Evolutionary conservation across 1,140 invertebrate species (phyloP).

Genomic region (Cotesia typhae): DNA sequence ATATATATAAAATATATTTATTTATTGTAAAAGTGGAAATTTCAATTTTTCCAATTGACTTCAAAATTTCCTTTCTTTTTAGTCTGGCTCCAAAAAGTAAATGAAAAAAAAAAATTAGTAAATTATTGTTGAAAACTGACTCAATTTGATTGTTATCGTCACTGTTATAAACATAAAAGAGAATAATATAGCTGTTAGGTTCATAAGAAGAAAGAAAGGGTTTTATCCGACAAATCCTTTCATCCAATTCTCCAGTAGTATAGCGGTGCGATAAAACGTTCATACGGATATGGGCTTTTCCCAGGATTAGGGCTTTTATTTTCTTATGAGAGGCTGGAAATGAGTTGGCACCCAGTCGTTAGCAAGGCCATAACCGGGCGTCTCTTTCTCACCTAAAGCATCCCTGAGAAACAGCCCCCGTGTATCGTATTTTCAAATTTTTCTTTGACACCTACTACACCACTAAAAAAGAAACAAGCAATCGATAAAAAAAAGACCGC

Average conservation of each 20-base stretch:
- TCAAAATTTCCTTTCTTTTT: too few relatives aligned
- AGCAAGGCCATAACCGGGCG: neutral
- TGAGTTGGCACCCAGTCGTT: constrained; percentile 36
- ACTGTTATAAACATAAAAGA: neutral
- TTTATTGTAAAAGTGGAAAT: too few relatives aligned
- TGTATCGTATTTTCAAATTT: too few relatives aligned
- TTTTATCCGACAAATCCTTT: constrained; percentile 38
- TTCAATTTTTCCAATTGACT: too few relatives aligned
- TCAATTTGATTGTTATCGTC: too few relatives aligned
- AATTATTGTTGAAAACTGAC: too few relatives aligned
- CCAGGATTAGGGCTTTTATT: constrained; percentile 37
- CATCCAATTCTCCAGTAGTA: constrained; percentile 30
- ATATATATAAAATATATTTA: too few relatives aligned
- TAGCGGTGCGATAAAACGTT: constrained; percentile 28
- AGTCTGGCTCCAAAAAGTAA: too few relatives aligned
- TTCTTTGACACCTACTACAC: too few relatives aligned
- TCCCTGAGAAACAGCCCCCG: too few relatives aligned
- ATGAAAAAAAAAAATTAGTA: too few relatives aligned
- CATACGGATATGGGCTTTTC: constrained; percentile 14
- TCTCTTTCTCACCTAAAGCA: neutral
- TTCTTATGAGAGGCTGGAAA: constrained; percentile 36
- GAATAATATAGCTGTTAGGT: constrained; percentile 15
- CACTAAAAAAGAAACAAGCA: neutral
- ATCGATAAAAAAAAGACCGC: neutral
- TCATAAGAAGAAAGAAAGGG: constrained; percentile 16